Conservation (phyloP, 2,888 invertebrate species). For the Buathra laborator region DNA sequence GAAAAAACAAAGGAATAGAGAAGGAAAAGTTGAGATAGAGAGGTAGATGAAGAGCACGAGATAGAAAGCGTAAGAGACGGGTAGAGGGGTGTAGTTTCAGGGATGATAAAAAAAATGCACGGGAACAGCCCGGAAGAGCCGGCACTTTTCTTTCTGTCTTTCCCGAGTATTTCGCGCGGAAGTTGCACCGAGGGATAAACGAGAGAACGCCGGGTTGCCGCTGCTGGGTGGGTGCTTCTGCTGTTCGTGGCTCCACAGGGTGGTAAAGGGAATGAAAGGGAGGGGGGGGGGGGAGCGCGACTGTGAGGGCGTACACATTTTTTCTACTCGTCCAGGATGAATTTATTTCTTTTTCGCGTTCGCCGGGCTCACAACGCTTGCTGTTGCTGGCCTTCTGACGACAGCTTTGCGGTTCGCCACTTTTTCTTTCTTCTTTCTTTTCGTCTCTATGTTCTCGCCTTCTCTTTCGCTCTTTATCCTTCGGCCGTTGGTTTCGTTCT, state of each 20-base stretch:
- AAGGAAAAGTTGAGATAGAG: slow-evolving; percentile 16
- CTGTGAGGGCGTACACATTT: slow-evolving; percentile 63
- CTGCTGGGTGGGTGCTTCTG: slow-evolving; percentile 11
- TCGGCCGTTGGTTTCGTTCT: slow-evolving; percentile 40
- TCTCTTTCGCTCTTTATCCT: slow-evolving; percentile 42
- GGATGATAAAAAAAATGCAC: slow-evolving; percentile 28
- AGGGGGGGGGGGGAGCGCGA: neutral
- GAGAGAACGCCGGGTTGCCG: slow-evolving; percentile 59
- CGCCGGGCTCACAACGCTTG: slow-evolving; percentile 63
- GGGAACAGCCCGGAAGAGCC: slow-evolving; percentile 59
- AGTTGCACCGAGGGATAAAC: slow-evolving; percentile 68
- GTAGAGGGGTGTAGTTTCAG: slow-evolving; percentile 14
- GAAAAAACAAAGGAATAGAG: slow-evolving; percentile 4
- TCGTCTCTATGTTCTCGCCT: slow-evolving; percentile 27
- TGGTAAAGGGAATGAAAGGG: neutral
- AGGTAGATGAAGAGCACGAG: neutral
- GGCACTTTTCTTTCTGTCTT: slow-evolving; percentile 59
- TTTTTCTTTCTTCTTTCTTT: slow-evolving; percentile 55
- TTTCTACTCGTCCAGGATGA: slow-evolving; percentile 67
- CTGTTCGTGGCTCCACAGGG: slow-evolving; percentile 5
- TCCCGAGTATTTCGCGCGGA: slow-evolving; percentile 64
- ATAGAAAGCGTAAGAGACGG: slow-evolving; percentile 15
- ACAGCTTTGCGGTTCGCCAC: slow-evolving; percentile 67
- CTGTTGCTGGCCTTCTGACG: slow-evolving; percentile 59
- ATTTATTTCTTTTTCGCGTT: slow-evolving; percentile 69